Conservation (phyloP, 92 coral and sea anemone genomes). For the Phenganax marumi region DNA sequence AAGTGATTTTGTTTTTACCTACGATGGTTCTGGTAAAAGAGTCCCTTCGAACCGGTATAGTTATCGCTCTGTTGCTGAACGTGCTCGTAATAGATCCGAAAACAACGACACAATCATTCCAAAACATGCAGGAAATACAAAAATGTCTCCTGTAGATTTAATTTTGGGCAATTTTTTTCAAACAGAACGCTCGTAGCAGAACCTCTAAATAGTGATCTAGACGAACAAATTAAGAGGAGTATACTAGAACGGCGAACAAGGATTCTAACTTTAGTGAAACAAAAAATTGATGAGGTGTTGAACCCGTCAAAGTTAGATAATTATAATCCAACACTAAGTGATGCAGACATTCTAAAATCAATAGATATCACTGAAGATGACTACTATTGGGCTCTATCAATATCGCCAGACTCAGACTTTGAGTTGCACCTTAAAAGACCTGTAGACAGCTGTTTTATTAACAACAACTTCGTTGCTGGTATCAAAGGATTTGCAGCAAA, state of each 20-base stretch:
- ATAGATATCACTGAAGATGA: neutral
- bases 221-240: neutral
- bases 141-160: neutral
- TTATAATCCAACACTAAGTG: neutral
- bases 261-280: neutral
- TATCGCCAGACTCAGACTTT: too few species aligned
- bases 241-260: neutral
- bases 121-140: too few species aligned
- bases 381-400: neutral
- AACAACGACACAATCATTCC: too few species aligned
- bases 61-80: neutral
- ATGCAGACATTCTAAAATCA: neutral
- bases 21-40: neutral
- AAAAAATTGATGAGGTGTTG: neutral
- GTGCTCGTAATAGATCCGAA: slow-evolving; percentile 4
- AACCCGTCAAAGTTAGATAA: neutral
- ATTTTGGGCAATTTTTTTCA: neutral
- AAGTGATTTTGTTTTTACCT: slow-evolving; percentile 1
- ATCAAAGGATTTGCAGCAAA: slow-evolving; percentile 7
- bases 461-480: slow-evolving; percentile 6
- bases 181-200: too few species aligned
- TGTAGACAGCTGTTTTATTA: neutral
- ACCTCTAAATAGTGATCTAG: neutral
- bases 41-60: neutral
- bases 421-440: slow-evolving; percentile 1